A percentile compares a stretch with the other conserved stretches of the same genome.
Evolutionary conservation across 2,888 invertebrate genomes (phyloP).

Genomic region (Priapulus caudatus): DNA sequence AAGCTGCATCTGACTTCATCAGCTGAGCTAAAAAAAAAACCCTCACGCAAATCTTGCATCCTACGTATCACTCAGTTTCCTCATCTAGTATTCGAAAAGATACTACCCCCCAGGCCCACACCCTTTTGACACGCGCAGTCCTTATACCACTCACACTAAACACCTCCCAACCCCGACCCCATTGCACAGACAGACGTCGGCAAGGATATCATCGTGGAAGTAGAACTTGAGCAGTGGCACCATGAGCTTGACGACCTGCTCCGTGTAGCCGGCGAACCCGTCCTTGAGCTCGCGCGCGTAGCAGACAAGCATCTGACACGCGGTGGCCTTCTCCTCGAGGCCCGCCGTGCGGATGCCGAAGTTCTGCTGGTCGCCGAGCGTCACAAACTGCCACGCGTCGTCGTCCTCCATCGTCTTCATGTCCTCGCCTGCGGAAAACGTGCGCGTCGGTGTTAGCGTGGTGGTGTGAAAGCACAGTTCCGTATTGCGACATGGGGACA

Average conservation of each 20-base stretch:
- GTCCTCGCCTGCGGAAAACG: slow-evolving; percentile 38
- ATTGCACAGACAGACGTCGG: too few relatives aligned
- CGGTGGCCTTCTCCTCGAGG: slow-evolving; percentile 87
- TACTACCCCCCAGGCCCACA: too few relatives aligned
- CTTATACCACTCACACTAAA: too few relatives aligned
- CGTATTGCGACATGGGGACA: too few relatives aligned
- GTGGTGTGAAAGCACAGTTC: too few relatives aligned
- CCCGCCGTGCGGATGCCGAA: slow-evolving; percentile 87
- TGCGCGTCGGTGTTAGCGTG: not conserved
- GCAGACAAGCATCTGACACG: slow-evolving; percentile 90
- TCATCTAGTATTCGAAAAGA: too few relatives aligned
- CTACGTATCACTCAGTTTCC: too few relatives aligned
- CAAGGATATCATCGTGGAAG: slow-evolving; percentile 59
- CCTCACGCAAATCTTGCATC: too few relatives aligned
- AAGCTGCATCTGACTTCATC: too few relatives aligned
- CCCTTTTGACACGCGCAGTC: too few relatives aligned
- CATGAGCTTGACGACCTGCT: slow-evolving; percentile 46
- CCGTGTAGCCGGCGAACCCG: slow-evolving; percentile 61
- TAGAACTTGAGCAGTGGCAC: slow-evolving; percentile 64
- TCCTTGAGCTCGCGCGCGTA: slow-evolving; percentile 86
- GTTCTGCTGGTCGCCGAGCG: slow-evolving; percentile 79
- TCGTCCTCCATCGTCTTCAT: slow-evolving; percentile 66
- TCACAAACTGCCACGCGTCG: slow-evolving; percentile 86
- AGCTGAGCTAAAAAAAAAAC: too few relatives aligned
- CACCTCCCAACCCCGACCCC: too few relatives aligned